Evolutionary conservation across 2,888 invertebrate species (phyloP).

Genomic region (Drosophila prostipennis): DNA sequence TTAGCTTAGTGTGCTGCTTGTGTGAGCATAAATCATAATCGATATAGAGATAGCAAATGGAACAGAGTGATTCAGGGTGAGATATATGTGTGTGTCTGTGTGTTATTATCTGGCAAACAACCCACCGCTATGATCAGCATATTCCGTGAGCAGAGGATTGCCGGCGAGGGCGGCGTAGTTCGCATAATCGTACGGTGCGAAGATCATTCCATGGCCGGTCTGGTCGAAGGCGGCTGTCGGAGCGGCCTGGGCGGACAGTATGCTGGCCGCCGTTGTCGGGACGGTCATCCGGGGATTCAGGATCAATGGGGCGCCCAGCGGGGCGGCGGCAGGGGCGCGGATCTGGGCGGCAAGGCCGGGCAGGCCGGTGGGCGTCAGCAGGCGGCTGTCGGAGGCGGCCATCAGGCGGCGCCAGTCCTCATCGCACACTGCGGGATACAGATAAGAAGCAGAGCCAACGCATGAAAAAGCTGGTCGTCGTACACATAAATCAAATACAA

Average conservation of each 20-base stretch:
- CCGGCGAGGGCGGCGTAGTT: conserved; percentile 94
- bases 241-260: conserved; percentile 85
- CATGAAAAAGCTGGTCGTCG: conserved; percentile 73
- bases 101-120: conserved; percentile 91
- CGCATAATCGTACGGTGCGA: conserved; percentile 94
- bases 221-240: conserved; percentile 89
- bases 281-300: conserved; percentile 95
- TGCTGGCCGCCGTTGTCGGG: conserved; percentile 89
- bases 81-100: background rate
- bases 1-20: conserved; percentile 20
- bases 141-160: conserved; percentile 93
- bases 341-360: conserved; percentile 88
- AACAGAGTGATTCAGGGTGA: conserved; percentile 31
- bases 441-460: conserved; percentile 77
- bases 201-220: conserved; percentile 89
- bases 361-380: conserved; percentile 85
- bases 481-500: conserved; percentile 68
- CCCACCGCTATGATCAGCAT: conserved; percentile 98
- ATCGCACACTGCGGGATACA: conserved; percentile 88
- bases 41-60: conserved; percentile 42
- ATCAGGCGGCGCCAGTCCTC: conserved; percentile 94
- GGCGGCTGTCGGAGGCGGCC: conserved; percentile 92
- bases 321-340: conserved; percentile 89
- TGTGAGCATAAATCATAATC: conserved; percentile 54
- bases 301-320: conserved; percentile 95